A percentile compares a stretch with the other conserved stretches of the same genome.
These are phyloP conservation scores for Eudyptes chrysolophus DNA, from an alignment of 2,113 vertebrate genomes.

Conservation along the genomic window DNA sequence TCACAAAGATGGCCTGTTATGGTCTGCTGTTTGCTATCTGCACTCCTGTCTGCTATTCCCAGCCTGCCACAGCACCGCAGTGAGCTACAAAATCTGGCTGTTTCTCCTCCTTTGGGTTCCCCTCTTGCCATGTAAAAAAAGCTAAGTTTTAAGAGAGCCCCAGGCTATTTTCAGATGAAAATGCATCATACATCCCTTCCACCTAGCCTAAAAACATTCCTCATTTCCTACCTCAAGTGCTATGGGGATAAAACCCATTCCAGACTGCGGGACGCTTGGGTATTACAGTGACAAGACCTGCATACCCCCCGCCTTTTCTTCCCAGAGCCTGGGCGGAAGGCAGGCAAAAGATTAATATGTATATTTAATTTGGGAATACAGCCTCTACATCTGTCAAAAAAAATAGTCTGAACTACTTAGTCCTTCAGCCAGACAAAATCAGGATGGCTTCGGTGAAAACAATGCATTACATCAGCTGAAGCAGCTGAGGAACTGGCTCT, in stretches of 20 bases:
- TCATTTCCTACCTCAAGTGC: neutral
- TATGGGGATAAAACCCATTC: neutral
- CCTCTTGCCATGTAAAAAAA: neutral
- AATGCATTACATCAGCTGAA: conserved; percentile 27
- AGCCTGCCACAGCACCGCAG: neutral
- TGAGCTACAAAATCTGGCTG: neutral
- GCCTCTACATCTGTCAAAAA: neutral
- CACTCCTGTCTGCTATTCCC: neutral
- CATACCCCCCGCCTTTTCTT: neutral
- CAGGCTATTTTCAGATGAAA: neutral
- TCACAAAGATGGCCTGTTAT: neutral
- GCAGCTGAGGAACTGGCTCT: neutral
- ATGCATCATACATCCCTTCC: neutral
- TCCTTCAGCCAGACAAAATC: neutral
- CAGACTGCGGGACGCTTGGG: neutral
- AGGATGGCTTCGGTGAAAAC: neutral
- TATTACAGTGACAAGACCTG: neutral
- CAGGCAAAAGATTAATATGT: neutral
- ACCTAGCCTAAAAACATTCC: neutral
- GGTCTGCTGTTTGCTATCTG: neutral
- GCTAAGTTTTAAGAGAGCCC: neutral
- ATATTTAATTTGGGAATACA: neutral
- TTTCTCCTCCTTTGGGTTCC: neutral
- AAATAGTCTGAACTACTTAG: neutral
- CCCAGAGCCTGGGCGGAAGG: neutral